Evolutionary conservation across 2,113 vertebrate genomes (phyloP).

Genomic region (Centropus bengalensis): DNA sequence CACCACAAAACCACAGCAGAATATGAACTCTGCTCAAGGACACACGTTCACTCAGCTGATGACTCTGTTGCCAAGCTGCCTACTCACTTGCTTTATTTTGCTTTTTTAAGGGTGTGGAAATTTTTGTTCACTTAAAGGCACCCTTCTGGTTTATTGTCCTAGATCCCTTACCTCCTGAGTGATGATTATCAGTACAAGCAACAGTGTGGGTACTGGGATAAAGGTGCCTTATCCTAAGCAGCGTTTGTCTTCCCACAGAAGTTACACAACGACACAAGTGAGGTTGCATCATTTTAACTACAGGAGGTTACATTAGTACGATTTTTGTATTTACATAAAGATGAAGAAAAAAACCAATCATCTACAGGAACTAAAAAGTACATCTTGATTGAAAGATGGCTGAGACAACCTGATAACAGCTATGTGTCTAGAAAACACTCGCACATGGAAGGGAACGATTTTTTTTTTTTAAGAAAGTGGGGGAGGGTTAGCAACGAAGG

Average conservation of each 20-base stretch:
- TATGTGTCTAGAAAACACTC: slow-evolving; percentile 54
- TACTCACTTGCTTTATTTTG: slow-evolving; percentile 40
- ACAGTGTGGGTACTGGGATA: neutral
- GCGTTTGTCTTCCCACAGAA: slow-evolving; percentile 21
- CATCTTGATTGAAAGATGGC: slow-evolving; percentile 67
- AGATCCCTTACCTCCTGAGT: neutral
- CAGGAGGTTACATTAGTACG: slow-evolving; percentile 58
- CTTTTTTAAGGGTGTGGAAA: slow-evolving; percentile 11
- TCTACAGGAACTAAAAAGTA: slow-evolving; percentile 59
- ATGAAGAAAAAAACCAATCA: slow-evolving; percentile 35
- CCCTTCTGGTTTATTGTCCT: slow-evolving; percentile 17
- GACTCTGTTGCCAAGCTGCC: slow-evolving; percentile 46
- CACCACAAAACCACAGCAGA: slow-evolving; percentile 56
- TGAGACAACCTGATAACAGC: slow-evolving; percentile 66
- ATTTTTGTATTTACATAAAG: slow-evolving; percentile 61
- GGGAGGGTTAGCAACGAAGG: slow-evolving; percentile 45
- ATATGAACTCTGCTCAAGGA: slow-evolving; percentile 61
- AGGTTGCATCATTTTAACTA: slow-evolving; percentile 33
- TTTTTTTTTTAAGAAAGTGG: slow-evolving; percentile 47
- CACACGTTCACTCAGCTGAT: slow-evolving; percentile 51
- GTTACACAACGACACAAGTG: slow-evolving; percentile 1
- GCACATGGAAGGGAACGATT: slow-evolving; percentile 43
- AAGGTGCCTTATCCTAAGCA: neutral
- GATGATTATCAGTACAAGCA: neutral
- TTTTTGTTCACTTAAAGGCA: slow-evolving; percentile 54